A percentile compares a stretch with the other conserved stretches of the same genome.
These are phyloP conservation scores for Pyrocoelia pectoralis DNA, from an alignment of 2,888 invertebrate species.

Conservation along the genomic window DNA sequence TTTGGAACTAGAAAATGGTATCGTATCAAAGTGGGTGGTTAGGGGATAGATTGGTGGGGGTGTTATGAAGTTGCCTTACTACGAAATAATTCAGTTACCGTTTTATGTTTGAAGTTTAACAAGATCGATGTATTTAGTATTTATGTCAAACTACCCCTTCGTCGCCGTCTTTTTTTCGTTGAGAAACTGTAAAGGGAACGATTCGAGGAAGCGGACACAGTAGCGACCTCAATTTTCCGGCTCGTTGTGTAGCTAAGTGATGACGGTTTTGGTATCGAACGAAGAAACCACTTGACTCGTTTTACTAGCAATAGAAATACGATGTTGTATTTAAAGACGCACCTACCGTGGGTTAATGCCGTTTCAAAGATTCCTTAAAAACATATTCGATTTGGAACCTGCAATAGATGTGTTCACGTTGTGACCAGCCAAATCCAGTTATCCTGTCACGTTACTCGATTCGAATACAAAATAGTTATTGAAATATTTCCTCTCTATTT, in stretches of 20 bases:
- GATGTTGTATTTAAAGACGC: slow-evolving; percentile 37
- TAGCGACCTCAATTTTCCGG: slow-evolving; percentile 53
- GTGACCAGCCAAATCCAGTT: no score
- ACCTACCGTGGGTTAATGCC: slow-evolving; percentile 31
- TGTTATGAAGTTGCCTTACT: no score
- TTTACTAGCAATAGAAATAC: slow-evolving; percentile 39
- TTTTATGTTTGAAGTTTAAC: no score
- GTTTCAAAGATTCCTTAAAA: slow-evolving; percentile 23
- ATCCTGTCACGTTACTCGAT: no score
- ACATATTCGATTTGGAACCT: slow-evolving; percentile 21
- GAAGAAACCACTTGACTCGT: slow-evolving; percentile 39
- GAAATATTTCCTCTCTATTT: no score
- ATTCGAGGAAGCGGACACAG: slow-evolving; percentile 37
- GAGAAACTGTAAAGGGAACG: slow-evolving; percentile 22
- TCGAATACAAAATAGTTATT: no score
- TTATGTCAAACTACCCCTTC: slow-evolving; percentile 18
- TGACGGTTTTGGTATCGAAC: slow-evolving; percentile 49
- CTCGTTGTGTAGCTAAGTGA: slow-evolving; percentile 56
- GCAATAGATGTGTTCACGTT: neutral
- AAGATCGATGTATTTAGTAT: slow-evolving; percentile 6
- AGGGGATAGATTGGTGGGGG: no score
- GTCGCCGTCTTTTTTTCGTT: slow-evolving; percentile 12
- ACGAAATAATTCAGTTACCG: no score
- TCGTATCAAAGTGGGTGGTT: no score
- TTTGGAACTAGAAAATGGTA: no score